phyloP scores from a whole-genome alignment of 23 tunicate species.

The Corella eumyota region DNA sequence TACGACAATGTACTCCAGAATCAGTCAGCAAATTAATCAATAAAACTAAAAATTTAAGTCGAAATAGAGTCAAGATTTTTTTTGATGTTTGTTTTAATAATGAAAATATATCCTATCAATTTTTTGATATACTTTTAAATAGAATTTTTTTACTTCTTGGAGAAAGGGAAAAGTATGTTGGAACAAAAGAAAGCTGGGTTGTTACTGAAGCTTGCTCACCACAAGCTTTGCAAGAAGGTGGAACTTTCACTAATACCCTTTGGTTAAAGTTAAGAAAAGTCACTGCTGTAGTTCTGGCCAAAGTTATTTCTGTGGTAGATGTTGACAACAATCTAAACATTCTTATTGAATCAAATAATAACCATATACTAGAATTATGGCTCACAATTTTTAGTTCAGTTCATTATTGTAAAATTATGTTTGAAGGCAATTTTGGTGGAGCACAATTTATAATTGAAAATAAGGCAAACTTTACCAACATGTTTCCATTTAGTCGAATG shows the following conservation, averaged over 20 bases:
- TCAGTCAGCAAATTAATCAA: constrained; percentile 36
- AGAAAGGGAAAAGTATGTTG: constrained; percentile 16
- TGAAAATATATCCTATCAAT: neutral
- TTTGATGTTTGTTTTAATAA: constrained; percentile 11
- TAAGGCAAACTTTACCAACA: neutral
- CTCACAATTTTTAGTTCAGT: neutral
- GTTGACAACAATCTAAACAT: constrained; percentile 24
- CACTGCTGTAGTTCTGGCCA: constrained; percentile 11
- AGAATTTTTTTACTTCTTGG: constrained; percentile 7
- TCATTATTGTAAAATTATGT: neutral
- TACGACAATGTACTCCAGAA: constrained; percentile 27
- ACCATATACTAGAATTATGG: neutral
- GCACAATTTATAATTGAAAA: neutral
- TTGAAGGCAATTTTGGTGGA: neutral
- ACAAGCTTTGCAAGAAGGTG: constrained; percentile 30
- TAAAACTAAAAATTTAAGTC: constrained; percentile 5
- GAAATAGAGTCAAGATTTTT: constrained; percentile 38
- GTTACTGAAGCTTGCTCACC: constrained; percentile 33
- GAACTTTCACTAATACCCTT: constrained; percentile 37
- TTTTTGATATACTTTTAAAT: constrained; percentile 14
- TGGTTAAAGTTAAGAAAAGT: constrained; percentile 32
- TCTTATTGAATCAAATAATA: neutral
- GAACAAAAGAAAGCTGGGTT: constrained; percentile 5
- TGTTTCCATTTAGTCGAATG: constrained; percentile 4
- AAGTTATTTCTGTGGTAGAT: constrained; percentile 18